Evolutionary conservation across 2,113 vertebrate genomes (phyloP).

Genomic region (Lethenteron camtschaticum): DNA sequence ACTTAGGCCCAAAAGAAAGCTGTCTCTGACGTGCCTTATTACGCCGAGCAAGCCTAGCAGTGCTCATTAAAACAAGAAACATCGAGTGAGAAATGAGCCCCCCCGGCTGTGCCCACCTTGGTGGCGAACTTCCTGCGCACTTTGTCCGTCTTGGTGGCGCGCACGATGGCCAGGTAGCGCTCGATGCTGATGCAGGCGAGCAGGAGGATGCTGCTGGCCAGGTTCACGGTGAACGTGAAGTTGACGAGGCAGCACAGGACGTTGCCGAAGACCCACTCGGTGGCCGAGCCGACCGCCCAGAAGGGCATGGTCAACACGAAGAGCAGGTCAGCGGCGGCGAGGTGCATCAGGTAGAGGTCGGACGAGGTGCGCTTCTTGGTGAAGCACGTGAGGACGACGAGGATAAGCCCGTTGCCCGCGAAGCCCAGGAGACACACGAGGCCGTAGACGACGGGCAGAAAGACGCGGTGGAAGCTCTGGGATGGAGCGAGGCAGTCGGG

Average conservation of each 20-base stretch:
- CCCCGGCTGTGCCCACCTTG: constrained; percentile 19
- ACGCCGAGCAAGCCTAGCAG: too few relatives aligned
- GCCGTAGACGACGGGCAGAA: background rate
- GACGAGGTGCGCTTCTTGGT: constrained; percentile 12
- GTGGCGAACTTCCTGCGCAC: constrained; percentile 25
- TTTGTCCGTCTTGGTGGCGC: constrained; percentile 41
- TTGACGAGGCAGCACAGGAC: constrained; percentile 36
- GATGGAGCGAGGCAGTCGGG: background rate
- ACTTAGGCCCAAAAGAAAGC: too few relatives aligned
- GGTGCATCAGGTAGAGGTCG: constrained; percentile 52
- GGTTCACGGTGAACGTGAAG: constrained; percentile 32
- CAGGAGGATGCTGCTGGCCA: constrained; percentile 37
- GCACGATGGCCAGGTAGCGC: constrained; percentile 40
- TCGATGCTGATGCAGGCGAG: constrained; percentile 44
- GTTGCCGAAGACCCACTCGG: constrained; percentile 30
- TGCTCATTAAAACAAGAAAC: too few relatives aligned
- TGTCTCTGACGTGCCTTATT: too few relatives aligned
- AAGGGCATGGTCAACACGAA: constrained; percentile 45
- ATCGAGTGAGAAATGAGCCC: too few relatives aligned
- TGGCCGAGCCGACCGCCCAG: constrained; percentile 29
- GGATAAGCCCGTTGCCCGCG: background rate
- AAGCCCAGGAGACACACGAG: constrained; percentile 2
- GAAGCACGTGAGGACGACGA: background rate
- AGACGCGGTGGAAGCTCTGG: background rate
- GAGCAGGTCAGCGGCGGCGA: constrained; percentile 49